Conservation (phyloP, 1,140 invertebrate genomes). For the Magallana ariakensis region DNA sequence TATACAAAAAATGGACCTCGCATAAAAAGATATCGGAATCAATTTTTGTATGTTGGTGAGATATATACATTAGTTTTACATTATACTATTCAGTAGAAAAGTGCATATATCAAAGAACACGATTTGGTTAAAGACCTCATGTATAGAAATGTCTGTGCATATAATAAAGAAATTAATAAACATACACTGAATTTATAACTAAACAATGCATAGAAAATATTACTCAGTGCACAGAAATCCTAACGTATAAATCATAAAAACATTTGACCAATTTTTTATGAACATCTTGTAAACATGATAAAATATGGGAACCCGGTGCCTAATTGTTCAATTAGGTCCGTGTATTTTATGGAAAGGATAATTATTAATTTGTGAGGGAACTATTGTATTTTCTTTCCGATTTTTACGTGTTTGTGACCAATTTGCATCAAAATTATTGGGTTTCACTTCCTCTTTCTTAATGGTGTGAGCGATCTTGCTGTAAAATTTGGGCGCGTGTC, state of each 20-base stretch:
- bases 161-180: too few species aligned
- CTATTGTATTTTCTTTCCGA: slow-evolving; percentile 18
- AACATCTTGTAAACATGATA: neutral
- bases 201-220: too few species aligned
- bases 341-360: slow-evolving; percentile 19
- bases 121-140: too few species aligned
- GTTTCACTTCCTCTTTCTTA: slow-evolving; percentile 20
- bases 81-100: neutral
- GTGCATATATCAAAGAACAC: neutral
- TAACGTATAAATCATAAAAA: too few species aligned
- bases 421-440: slow-evolving; percentile 38
- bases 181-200: too few species aligned
- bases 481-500: slow-evolving; percentile 50
- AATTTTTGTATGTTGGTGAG: neutral
- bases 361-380: neutral
- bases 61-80: neutral
- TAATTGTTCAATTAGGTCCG: neutral
- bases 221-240: too few species aligned
- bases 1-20: slow-evolving; percentile 29
- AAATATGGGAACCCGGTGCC: neutral
- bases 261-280: neutral
- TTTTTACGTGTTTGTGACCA: slow-evolving; percentile 17
- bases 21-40: slow-evolving; percentile 20
- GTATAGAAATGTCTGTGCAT: too few species aligned
- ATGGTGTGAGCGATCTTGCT: slow-evolving; percentile 6